These are phyloP conservation scores for Adelphocoris suturalis DNA, from an alignment of 2,888 invertebrate species.

Conservation along the genomic window DNA sequence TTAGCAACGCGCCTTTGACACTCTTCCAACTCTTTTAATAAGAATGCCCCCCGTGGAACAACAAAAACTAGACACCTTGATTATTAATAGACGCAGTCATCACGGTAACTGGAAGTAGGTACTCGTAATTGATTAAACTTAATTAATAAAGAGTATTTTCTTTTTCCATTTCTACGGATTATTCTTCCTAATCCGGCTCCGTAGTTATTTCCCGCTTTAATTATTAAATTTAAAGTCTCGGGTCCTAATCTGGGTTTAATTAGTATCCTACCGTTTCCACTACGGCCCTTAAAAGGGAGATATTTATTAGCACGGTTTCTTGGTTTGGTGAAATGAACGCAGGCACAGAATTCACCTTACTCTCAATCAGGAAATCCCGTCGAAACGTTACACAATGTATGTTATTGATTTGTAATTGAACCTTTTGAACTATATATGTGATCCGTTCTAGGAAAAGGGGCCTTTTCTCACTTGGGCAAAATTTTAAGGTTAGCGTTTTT, in stretches of 20 bases:
- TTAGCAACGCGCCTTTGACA: background rate
- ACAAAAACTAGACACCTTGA: background rate
- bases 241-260: constrained; percentile 44
- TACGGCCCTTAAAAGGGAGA: background rate
- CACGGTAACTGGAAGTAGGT: background rate
- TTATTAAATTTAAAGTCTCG: constrained; percentile 37
- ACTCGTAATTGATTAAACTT: constrained; percentile 27
- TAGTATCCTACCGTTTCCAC: constrained; percentile 33
- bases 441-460: too few species aligned
- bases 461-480: too few species aligned
- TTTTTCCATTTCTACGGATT: constrained; percentile 46
- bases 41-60: background rate
- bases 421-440: too few species aligned
- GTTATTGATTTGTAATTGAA: too few species aligned
- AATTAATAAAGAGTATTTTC: constrained; percentile 19
- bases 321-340: background rate
- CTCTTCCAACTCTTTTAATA: background rate
- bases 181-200: background rate
- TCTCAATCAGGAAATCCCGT: too few species aligned
- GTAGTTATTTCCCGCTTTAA: constrained; percentile 41
- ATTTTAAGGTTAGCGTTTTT: too few species aligned
- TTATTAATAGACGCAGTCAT: too few species aligned
- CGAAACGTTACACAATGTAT: too few species aligned
- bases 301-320: background rate
- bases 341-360: background rate